A percentile compares a stretch with the other conserved stretches of the same genome.
Conservation (phyloP, 1,140 invertebrate genomes). For the Neodiprion fabricii region DNA sequence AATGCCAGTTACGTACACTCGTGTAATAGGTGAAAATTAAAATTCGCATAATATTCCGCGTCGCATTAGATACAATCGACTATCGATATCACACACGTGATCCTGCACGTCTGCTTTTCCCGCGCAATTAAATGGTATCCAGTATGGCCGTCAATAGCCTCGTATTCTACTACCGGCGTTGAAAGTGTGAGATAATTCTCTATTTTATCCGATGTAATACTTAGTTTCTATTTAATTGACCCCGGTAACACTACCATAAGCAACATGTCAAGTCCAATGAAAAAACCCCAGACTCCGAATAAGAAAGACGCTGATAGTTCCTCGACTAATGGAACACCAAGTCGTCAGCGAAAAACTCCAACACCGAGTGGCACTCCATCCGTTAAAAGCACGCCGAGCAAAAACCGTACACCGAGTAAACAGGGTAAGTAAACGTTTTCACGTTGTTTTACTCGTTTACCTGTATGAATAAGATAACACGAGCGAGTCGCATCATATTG, state of each 20-base stretch:
- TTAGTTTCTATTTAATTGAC: no score
- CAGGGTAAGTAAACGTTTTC: constrained; percentile 21
- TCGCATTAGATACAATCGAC: not conserved
- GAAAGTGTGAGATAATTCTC: no score
- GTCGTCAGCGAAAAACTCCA: constrained; percentile 33
- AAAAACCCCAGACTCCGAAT: constrained; percentile 43
- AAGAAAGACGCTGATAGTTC: constrained; percentile 30
- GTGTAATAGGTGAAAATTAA: no score
- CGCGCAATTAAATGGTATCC: not conserved
- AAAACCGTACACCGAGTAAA: constrained; percentile 27
- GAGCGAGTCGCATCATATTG: constrained; percentile 13
- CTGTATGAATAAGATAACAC: constrained; percentile 11
- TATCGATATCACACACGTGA: not conserved
- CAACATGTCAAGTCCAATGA: constrained; percentile 52
- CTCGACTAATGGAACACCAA: constrained; percentile 35
- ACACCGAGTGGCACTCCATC: constrained; percentile 33
- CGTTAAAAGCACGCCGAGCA: constrained; percentile 32
- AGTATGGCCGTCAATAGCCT: not conserved
- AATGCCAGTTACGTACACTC: no score
- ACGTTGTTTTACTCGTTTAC: not conserved
- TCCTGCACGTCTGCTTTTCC: not conserved
- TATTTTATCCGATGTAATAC: no score
- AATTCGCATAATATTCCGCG: no score
- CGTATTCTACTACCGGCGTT: not conserved
- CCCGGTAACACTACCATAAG: not conserved